These are phyloP conservation scores for Hydrocynus forskahlii DNA, from an alignment of 2,797 vertebrate species.

Conservation along the genomic window DNA sequence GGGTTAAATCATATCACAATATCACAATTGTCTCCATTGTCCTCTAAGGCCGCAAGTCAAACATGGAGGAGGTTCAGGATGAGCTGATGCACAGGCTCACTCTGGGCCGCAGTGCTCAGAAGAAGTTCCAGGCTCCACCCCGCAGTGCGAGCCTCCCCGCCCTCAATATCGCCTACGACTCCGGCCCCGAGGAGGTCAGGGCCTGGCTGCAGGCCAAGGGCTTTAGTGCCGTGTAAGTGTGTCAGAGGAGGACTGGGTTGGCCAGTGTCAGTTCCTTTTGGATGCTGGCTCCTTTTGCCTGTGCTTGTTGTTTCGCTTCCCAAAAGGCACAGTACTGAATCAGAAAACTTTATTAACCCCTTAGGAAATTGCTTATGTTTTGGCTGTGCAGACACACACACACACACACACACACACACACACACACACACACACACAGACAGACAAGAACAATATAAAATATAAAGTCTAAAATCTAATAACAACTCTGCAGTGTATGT, in stretches of 20 bases:
- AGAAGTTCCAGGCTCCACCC: constrained; percentile 83
- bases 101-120: constrained; percentile 89
- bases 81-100: constrained; percentile 93
- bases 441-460: no score
- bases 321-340: no score
- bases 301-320: no score
- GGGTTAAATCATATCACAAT: neutral
- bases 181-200: constrained; percentile 84
- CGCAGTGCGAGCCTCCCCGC: constrained; percentile 63
- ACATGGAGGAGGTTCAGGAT: constrained; percentile 98
- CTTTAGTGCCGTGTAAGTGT: constrained; percentile 90
- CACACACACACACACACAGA: no score
- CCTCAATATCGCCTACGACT: constrained; percentile 87
- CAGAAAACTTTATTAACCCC: no score
- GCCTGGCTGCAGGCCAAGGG: constrained; percentile 90
- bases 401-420: no score
- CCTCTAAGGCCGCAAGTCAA: constrained; percentile 89
- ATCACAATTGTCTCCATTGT: neutral
- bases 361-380: no score
- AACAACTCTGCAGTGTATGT: no score
- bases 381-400: no score
- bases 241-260: neutral
- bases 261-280: no score
- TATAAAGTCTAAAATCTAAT: no score
- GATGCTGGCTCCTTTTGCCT: no score